Evolutionary conservation across 2,797 vertebrate genomes (phyloP).

Genomic region (Toxotes lorentzi): DNA sequence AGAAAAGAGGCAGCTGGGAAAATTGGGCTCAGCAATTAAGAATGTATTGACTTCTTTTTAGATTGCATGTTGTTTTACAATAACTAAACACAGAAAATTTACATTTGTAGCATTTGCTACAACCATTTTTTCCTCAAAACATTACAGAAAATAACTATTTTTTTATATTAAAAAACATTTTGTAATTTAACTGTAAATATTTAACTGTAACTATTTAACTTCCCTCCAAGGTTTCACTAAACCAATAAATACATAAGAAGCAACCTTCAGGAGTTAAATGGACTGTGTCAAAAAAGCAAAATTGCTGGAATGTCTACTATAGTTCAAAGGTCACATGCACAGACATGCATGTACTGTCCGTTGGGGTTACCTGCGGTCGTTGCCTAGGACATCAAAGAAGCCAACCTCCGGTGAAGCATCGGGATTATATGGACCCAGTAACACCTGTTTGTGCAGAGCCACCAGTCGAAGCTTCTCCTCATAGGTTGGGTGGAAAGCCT

Average conservation of each 20-base stretch:
- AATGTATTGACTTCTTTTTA: background rate
- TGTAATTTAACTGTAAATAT: background rate
- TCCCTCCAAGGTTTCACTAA: background rate
- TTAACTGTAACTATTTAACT: background rate
- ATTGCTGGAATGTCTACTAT: background rate
- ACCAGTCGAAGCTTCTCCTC: conserved; percentile 98
- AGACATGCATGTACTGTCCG: background rate
- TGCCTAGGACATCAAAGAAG: conserved; percentile 98
- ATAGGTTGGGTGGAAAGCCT: conserved; percentile 98
- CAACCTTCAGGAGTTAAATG: background rate
- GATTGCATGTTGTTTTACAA: background rate
- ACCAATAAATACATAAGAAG: background rate
- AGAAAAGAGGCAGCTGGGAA: background rate
- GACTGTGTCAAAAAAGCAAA: background rate
- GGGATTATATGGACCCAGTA: conserved; percentile 95
- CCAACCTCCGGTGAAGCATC: conserved; percentile 97
- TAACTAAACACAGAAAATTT: background rate
- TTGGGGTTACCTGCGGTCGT: conserved; percentile 93
- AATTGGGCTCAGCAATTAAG: background rate
- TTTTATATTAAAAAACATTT: background rate
- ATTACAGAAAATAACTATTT: background rate
- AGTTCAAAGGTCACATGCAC: conserved; percentile 29
- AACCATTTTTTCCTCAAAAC: background rate
- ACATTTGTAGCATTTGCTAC: background rate
- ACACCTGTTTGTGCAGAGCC: conserved; percentile 95